Evolutionary conservation across 2,797 vertebrate species (phyloP).

Genomic region (Brotula barbata): DNA sequence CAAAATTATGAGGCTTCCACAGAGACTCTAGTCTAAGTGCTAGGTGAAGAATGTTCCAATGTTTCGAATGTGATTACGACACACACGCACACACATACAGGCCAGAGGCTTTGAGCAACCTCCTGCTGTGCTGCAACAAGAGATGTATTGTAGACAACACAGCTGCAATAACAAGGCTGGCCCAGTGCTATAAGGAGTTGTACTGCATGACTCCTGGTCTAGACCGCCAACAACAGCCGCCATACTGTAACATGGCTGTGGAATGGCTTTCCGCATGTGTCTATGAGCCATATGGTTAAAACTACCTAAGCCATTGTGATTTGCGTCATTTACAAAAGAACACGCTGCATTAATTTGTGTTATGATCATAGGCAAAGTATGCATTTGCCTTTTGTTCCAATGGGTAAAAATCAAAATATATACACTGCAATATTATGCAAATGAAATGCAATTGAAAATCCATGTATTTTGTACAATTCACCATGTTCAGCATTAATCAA

Average conservation of each 20-base stretch:
- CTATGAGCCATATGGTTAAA: not conserved
- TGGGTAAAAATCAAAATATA: no score
- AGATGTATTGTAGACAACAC: conserved; percentile 78
- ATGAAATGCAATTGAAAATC: not conserved
- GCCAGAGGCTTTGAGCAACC: conserved; percentile 64
- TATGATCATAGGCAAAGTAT: no score
- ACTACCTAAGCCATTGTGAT: not conserved
- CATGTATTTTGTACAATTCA: not conserved
- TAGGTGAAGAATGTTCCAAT: conserved; percentile 21
- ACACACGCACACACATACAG: conserved; percentile 35
- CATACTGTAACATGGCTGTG: conserved; percentile 54
- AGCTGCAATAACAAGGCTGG: conserved; percentile 79
- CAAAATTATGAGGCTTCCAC: conserved; percentile 41
- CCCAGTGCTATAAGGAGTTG: conserved; percentile 65
- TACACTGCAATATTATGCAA: not conserved
- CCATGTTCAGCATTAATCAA: not conserved
- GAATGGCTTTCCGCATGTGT: not conserved
- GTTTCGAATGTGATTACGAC: conserved; percentile 47
- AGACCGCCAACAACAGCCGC: conserved; percentile 57
- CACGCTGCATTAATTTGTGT: no score
- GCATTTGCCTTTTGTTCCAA: no score
- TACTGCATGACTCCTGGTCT: conserved; percentile 62
- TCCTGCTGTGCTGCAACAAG: conserved; percentile 75
- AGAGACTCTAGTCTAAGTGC: conserved; percentile 37
- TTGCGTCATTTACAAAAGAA: no score